These are phyloP conservation scores for Synergus laeviventris DNA, from an alignment of 2,888 invertebrate genomes.

Conservation along the genomic window DNA sequence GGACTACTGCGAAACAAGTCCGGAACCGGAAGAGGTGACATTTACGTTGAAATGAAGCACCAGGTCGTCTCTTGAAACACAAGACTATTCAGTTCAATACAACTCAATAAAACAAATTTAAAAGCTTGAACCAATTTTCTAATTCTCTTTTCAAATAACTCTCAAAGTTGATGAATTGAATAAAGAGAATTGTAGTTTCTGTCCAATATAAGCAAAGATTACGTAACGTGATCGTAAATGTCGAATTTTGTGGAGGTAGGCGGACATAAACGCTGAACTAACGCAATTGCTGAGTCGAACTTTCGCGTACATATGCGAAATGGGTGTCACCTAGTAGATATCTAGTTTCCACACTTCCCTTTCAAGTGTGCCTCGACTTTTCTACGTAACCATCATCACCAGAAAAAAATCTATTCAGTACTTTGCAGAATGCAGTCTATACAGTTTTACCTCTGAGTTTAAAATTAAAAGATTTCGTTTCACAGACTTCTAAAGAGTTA, in stretches of 20 bases:
- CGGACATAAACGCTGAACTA: constrained; percentile 20
- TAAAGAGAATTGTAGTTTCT: background rate
- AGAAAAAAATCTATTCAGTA: constrained; percentile 21
- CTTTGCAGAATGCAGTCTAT: constrained; percentile 19
- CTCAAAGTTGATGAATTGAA: background rate
- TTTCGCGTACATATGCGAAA: constrained; percentile 12
- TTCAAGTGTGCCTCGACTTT: constrained; percentile 16
- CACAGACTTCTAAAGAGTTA: background rate
- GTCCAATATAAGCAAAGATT: constrained; percentile 5
- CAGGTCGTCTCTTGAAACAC: background rate
- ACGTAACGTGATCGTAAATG: constrained; percentile 18
- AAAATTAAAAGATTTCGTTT: background rate
- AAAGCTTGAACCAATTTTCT: background rate
- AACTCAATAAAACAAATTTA: too few relatives aligned
- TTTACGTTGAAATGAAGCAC: background rate
- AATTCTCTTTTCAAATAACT: background rate
- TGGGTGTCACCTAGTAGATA: constrained; percentile 7
- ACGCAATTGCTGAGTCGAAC: constrained; percentile 28
- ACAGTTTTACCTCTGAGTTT: background rate
- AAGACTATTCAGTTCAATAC: too few relatives aligned
- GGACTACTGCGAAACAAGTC: constrained; percentile 51
- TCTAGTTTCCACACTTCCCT: constrained; percentile 33
- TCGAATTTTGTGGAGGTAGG: constrained; percentile 28
- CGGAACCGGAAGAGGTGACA: constrained; percentile 39
- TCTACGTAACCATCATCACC: background rate